Evolutionary conservation across 1,140 invertebrate species (phyloP), one percentile per base, ranked within the genome.

Genomic region (Cepaea nemoralis): DNA sequence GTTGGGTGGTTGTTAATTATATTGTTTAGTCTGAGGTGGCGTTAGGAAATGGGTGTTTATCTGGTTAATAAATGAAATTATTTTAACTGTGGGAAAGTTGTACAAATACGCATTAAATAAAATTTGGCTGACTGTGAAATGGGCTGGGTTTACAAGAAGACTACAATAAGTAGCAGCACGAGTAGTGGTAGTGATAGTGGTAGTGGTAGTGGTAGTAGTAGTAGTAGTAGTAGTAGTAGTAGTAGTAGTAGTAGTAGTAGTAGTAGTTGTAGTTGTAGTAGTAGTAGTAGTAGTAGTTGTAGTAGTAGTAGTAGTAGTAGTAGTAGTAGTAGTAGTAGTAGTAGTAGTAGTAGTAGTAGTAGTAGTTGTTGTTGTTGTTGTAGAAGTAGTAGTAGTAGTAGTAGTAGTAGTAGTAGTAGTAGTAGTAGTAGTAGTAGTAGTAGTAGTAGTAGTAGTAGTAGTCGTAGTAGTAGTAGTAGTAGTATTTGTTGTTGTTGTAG

Each of bases 181-280:
- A 31, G 59, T 31, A 31, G 76, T 67, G 31, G 55, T 59, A 45
- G 42, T 19, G n/a, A 27, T 71, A 27, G 42, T 76, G 14, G 74
- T 59, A 10, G 50, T 35, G 6, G 42, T 59, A 31, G 24, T 50
- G 14, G 31, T 59, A 8, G 50, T 50, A 8, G 74, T 71, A 45
- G 45, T 50, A 27, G 42, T 50, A 45, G 74, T 50, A 33, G 74
- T 59, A 27, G 74, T 76, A 10, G 74, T 76, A 45, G 33, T 22
- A 10, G 50, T 50, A 35, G 50, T 63, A 35, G 59, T 76, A 27
- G 74, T 76, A 37, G 48, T 50, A 3, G 74, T 33, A 10, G 74
- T 50, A 31, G 31, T 55, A 27, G 50, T 50, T 14, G 74, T 50
- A 8, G 74, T 59, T 33, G 74, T 76, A 37, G 33, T 76, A 3